Evolutionary conservation across 2,888 invertebrate genomes (phyloP), one percentile per base, ranked within the genome.

Genomic region (Patella pellucida): DNA sequence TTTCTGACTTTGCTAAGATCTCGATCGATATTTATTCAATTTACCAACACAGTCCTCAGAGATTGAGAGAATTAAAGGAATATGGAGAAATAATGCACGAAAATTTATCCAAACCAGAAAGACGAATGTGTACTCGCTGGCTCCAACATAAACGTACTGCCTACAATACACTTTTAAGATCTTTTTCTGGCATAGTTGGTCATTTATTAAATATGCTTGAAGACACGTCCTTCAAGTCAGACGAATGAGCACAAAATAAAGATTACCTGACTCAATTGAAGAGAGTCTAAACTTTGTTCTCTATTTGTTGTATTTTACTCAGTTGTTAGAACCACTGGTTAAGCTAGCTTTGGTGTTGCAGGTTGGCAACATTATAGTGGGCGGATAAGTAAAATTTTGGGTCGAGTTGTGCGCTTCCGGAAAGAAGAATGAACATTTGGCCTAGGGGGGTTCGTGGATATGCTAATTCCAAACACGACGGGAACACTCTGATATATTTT

Each of bases 251-350:
- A 56, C n/a, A 56, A 1, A 56, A 1, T n/a, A 56, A 56, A n/a
- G 56, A n/a, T 56, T 56, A 56, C 56, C 56, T n/a, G 15, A n/a
- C 56, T n/a, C n/a, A 56, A 56, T 56, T 56, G 16, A 56, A 56
- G 16, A 56, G 56, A 56, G 56, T 56, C 56, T n/a, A 56, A 56
- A 56, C 56, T 56, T 56, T n/a, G n/a, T n/a, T n/a, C 19, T 56
- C n/a, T 56, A 56, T 56, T 56, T 56, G 16, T 15, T 56, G 14
- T 56, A 19, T 15, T 56, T 56, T 56, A 15, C 11, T 56, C 56
- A 56, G 56, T 56, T n/a, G 56, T 56, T 56, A 16, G 56, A 56
- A 56, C 56, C n/a, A 56, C 56, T 56, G 11, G 56, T n/a, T 56
- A 56, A 14, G 19, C 15, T 56, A 56, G n/a, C 56, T 2, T 56